Conservation (phyloP, 2,113 vertebrate species). For the Anthoscopus minutus region DNA sequence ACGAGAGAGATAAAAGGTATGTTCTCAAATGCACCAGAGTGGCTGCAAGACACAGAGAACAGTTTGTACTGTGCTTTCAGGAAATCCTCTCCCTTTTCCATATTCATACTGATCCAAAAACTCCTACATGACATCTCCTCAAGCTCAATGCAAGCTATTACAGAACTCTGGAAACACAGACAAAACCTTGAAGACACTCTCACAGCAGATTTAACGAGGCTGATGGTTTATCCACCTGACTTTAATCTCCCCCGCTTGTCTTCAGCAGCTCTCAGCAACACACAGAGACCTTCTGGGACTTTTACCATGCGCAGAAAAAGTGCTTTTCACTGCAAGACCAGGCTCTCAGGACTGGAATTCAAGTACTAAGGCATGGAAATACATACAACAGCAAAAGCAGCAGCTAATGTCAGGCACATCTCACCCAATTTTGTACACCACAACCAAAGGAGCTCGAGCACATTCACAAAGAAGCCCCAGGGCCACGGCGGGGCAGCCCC, state of each 20-base stretch:
- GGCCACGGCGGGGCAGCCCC: not conserved
- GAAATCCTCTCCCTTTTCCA: conserved; percentile 29
- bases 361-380: not conserved
- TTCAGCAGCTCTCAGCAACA: not conserved
- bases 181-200: not conserved
- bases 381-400: not conserved
- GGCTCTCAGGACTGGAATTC: not conserved
- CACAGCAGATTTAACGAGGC: not conserved
- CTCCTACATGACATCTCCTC: conserved; percentile 21
- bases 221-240: not conserved
- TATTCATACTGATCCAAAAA: conserved; percentile 24
- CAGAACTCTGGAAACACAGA: not conserved
- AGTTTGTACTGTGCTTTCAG: conserved; percentile 19
- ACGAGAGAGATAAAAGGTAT: not conserved
- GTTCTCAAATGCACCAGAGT: not conserved
- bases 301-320: not conserved
- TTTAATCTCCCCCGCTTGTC: not conserved
- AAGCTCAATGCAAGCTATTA: not conserved
- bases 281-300: not conserved
- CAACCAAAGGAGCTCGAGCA: not conserved
- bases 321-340: not conserved
- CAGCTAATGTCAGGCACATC: not conserved
- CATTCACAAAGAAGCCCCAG: accelerated
- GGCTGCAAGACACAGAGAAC: not conserved
- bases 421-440: accelerated